Conservation (phyloP, 1,140 invertebrate species). For the Chionoecetes opilio region DNA sequence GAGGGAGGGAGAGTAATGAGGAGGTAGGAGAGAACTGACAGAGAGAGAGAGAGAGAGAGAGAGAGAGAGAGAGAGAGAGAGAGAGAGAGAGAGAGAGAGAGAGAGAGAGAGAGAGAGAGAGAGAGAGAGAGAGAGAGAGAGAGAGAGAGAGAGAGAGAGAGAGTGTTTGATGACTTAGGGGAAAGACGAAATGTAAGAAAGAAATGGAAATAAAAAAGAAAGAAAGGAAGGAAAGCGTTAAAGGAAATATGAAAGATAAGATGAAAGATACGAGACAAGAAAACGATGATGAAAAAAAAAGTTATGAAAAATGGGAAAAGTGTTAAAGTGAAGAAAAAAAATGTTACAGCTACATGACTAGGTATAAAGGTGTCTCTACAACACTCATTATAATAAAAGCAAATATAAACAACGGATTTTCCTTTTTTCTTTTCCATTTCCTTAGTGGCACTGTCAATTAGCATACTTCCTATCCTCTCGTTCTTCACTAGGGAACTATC, state of each 20-base stretch:
- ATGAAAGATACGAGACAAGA: background rate
- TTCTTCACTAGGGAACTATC: too few species aligned
- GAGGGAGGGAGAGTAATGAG: background rate
- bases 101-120: constrained; percentile 6
- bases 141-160: background rate
- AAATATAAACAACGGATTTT: too few species aligned
- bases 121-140: background rate
- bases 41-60: constrained; percentile 2
- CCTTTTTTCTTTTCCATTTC: too few species aligned
- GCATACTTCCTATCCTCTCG: too few species aligned
- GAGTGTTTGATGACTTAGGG: too few species aligned
- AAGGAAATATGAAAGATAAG: background rate
- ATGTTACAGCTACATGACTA: too few species aligned
- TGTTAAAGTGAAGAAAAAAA: too few species aligned
- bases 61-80: constrained; percentile 18
- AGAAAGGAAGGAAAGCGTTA: background rate
- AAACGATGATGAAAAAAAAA: background rate
- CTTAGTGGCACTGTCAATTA: too few species aligned
- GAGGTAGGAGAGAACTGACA: background rate
- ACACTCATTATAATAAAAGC: too few species aligned
- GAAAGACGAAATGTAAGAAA: background rate
- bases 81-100: constrained; percentile 10
- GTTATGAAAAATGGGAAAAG: background rate
- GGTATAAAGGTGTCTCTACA: too few species aligned
- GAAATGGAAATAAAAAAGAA: background rate